Conservation (phyloP, 2,888 invertebrate genomes). For the Erpobdella octoculata region DNA sequence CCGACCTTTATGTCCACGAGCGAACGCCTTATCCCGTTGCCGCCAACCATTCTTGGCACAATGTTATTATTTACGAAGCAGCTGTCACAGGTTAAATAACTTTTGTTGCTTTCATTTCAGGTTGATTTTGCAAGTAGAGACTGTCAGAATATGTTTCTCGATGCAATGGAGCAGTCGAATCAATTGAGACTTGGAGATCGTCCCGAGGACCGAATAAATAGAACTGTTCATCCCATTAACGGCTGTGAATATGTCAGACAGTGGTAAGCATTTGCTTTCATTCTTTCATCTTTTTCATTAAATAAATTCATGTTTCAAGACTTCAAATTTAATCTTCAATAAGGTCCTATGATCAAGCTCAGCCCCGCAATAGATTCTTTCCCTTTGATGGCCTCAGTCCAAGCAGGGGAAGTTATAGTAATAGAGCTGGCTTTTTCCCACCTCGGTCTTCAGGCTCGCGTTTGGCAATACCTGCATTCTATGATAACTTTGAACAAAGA, state of each 20-base stretch:
- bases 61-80: not conserved
- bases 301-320: too few relatives aligned
- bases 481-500: slow-evolving; percentile 20
- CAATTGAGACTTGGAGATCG: slow-evolving; percentile 50
- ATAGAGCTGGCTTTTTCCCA: not conserved
- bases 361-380: not conserved
- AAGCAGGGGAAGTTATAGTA: not conserved
- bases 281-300: not conserved
- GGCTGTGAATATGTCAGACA: slow-evolving; percentile 24
- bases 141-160: slow-evolving; percentile 86
- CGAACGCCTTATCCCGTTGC: not conserved
- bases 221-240: slow-evolving; percentile 12
- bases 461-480: not conserved
- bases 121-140: slow-evolving; percentile 96
- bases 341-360: slow-evolving; percentile 18
- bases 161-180: slow-evolving; percentile 70
- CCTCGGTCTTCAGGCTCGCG: not conserved
- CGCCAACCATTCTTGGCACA: not conserved
- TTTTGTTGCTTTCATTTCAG: slow-evolving; percentile 56
- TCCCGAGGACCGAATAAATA: slow-evolving; percentile 42
- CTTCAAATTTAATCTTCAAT: not conserved
- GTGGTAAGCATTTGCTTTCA: slow-evolving; percentile 3
- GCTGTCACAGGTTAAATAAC: not conserved
- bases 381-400: not conserved
- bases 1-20: not conserved